Evolutionary conservation across 92 coral and sea anemone genomes (phyloP).

Genomic region (Porites evermanni): DNA sequence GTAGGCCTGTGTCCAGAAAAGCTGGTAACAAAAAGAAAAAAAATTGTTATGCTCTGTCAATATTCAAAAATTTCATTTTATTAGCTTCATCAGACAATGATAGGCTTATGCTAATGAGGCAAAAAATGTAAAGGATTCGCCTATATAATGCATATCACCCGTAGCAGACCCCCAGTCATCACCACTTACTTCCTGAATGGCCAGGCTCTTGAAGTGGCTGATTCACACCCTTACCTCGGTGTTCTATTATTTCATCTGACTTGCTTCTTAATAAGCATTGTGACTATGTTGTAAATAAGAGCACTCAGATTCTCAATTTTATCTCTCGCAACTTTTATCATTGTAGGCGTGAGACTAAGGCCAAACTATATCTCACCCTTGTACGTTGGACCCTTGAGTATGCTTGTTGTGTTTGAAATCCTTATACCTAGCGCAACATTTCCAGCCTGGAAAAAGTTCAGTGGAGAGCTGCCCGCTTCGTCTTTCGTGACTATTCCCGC

Average conservation of each 20-base stretch:
- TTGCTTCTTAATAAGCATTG: background rate
- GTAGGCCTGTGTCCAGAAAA: too few relatives aligned
- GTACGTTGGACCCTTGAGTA: background rate
- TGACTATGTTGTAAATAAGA: background rate
- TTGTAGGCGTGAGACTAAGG: conserved; percentile 1
- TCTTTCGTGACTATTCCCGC: background rate
- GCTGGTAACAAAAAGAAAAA: too few relatives aligned
- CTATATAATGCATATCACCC: background rate
- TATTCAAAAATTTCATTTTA: too few relatives aligned
- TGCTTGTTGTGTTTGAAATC: background rate
- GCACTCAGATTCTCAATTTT: background rate
- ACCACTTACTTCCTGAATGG: conserved; percentile 1
- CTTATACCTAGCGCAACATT: background rate
- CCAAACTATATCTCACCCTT: background rate
- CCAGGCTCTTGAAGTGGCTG: conserved; percentile 1
- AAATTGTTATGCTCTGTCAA: too few relatives aligned
- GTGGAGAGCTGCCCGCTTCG: conserved; percentile 5
- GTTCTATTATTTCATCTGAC: background rate
- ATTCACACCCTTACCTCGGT: background rate
- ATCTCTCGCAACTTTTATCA: conserved; percentile 9
- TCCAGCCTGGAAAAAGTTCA: background rate
- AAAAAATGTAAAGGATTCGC: too few relatives aligned
- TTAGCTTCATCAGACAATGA: too few relatives aligned
- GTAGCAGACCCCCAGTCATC: background rate
- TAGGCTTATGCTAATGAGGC: too few relatives aligned